Conservation (phyloP, 2,888 invertebrate genomes). For the Mimachlamys varia region DNA sequence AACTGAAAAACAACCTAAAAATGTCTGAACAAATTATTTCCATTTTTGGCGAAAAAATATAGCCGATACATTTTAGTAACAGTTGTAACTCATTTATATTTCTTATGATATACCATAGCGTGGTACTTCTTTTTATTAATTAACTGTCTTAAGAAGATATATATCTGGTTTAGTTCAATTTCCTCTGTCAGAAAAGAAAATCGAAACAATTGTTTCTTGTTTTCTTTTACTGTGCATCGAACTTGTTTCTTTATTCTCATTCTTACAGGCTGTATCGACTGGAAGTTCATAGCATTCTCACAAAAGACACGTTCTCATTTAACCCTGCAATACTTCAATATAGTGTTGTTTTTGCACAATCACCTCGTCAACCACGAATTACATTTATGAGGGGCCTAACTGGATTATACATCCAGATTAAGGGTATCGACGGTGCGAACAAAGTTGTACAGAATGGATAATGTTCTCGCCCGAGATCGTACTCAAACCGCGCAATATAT, state of each 20-base stretch:
- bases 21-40: neutral
- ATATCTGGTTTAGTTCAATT: neutral
- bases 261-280: neutral
- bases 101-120: neutral
- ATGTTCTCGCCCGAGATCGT: conserved; percentile 22
- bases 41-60: neutral
- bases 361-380: neutral
- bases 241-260: neutral
- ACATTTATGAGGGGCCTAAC: conserved; percentile 14
- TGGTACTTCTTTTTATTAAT: neutral
- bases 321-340: neutral
- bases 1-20: no score
- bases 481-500: conserved; percentile 34
- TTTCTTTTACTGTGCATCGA: neutral
- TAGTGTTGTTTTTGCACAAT: conserved; percentile 5
- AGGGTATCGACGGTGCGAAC: neutral
- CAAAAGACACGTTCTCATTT: neutral
- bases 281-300: neutral
- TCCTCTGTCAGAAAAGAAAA: neutral
- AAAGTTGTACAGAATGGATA: conserved; percentile 15
- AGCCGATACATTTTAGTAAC: neutral
- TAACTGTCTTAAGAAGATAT: neutral
- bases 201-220: neutral
- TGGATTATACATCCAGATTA: conserved; percentile 20
- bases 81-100: neutral